Conservation (phyloP, 2,797 vertebrate genomes). For the Myotis pilosus region DNA sequence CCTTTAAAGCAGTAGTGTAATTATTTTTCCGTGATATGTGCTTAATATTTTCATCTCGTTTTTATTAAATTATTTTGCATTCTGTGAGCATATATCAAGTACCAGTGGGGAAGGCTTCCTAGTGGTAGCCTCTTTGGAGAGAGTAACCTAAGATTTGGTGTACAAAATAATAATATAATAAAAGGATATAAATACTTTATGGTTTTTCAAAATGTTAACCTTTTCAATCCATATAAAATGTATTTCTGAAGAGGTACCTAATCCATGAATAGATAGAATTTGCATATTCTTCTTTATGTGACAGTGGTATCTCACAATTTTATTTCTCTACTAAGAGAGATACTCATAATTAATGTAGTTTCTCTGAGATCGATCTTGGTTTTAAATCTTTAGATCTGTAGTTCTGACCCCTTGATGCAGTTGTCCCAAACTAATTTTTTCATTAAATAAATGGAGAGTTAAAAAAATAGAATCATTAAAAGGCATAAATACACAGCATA, state of each 20-base stretch:
- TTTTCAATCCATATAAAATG: not conserved
- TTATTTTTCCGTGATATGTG: not conserved
- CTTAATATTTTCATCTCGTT: not conserved
- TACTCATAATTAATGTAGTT: not conserved
- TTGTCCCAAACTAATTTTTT: constrained; percentile 3
- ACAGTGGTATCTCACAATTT: not conserved
- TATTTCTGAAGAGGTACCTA: not conserved
- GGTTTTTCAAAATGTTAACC: not conserved
- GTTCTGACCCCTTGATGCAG: not conserved
- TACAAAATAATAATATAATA: not conserved
- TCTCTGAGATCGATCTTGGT: constrained; percentile 3
- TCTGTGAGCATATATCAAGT: not conserved
- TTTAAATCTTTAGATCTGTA: not conserved
- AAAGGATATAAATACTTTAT: not conserved
- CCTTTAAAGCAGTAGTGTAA: not conserved
- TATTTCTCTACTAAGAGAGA: not conserved
- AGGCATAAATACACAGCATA: not conserved
- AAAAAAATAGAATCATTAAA: not conserved
- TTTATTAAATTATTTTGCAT: constrained; percentile 9
- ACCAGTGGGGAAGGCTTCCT: not conserved
- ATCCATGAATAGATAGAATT: not conserved
- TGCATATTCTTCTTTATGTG: not conserved
- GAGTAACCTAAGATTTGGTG: not conserved
- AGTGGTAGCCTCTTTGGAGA: not conserved
- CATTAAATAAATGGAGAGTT: not conserved